These are phyloP conservation scores for Grammomys dolichurus DNA, from an alignment of 2,113 vertebrate species.

Conservation along the genomic window DNA sequence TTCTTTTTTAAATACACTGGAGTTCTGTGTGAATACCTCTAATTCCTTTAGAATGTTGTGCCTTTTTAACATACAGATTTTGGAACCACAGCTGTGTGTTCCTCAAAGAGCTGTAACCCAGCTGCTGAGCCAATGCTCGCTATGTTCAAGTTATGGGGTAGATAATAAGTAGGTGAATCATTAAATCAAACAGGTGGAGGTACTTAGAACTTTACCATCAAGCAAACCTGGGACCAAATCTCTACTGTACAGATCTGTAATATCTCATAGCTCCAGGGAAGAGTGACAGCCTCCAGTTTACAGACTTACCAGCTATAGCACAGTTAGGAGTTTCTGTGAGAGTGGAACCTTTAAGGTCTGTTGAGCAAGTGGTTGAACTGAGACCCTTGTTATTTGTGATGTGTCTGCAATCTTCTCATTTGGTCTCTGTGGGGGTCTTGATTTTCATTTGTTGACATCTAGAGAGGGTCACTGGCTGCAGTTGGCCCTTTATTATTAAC, in stretches of 20 bases:
- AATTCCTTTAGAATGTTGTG: constrained; percentile 2
- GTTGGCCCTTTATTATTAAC: not conserved
- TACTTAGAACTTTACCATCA: not conserved
- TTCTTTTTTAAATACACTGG: not conserved
- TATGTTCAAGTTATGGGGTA: not conserved
- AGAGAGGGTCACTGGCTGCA: not conserved
- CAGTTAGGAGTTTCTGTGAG: not conserved
- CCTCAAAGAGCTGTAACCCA: not conserved
- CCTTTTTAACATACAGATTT: constrained; percentile 12
- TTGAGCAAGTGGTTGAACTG: not conserved
- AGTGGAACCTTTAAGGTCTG: not conserved
- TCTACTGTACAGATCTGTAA: not conserved
- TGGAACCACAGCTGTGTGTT: not conserved
- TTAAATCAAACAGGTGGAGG: not conserved
- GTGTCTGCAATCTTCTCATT: not conserved
- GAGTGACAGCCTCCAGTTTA: not conserved
- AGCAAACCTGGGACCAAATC: not conserved
- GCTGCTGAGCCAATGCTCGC: not conserved
- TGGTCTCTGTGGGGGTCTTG: not conserved
- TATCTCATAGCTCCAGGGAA: not conserved
- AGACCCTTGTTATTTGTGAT: not conserved
- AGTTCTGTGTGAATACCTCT: not conserved
- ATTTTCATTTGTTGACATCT: not conserved
- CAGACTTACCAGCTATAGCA: not conserved
- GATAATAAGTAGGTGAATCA: not conserved